A percentile compares a stretch with the other conserved stretches of the same genome.
Evolutionary conservation across 2,797 vertebrate genomes (phyloP).

Genomic region (Heliangelus exortis): DNA sequence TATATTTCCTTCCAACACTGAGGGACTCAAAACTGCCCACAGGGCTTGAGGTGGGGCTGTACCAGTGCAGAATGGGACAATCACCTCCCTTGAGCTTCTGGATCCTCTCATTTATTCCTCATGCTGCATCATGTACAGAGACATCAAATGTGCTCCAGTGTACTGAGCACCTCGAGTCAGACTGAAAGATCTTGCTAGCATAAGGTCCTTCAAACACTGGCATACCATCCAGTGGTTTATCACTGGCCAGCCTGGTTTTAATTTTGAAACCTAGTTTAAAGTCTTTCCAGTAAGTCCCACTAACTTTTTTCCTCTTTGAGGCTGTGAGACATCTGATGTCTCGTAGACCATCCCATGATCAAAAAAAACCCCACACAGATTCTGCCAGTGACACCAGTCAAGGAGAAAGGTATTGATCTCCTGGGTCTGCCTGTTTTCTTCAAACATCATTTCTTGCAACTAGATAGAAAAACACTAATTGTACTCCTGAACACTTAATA

Average conservation of each 20-base stretch:
- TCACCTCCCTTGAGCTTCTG: not conserved
- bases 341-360: rapidly evolving
- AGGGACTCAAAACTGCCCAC: not conserved
- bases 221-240: not conserved
- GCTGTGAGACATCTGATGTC: not conserved
- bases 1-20: too few species aligned
- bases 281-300: not conserved
- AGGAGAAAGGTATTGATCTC: rapidly evolving
- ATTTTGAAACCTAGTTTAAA: not conserved
- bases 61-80: not conserved
- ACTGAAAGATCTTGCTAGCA: not conserved
- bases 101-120: not conserved
- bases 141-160: not conserved
- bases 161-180: not conserved
- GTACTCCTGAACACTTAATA: not conserved
- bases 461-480: not conserved
- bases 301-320: not conserved
- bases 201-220: not conserved
- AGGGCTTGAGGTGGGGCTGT: not conserved
- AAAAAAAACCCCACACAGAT: not conserved
- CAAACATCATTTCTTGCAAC: not conserved
- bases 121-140: not conserved
- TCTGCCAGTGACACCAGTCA: not conserved
- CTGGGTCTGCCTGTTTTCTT: not conserved
- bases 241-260: not conserved